Evolutionary conservation across 2,888 invertebrate genomes (phyloP), one percentile per base, ranked within the genome.

Genomic region (Brenthis daphne): DNA sequence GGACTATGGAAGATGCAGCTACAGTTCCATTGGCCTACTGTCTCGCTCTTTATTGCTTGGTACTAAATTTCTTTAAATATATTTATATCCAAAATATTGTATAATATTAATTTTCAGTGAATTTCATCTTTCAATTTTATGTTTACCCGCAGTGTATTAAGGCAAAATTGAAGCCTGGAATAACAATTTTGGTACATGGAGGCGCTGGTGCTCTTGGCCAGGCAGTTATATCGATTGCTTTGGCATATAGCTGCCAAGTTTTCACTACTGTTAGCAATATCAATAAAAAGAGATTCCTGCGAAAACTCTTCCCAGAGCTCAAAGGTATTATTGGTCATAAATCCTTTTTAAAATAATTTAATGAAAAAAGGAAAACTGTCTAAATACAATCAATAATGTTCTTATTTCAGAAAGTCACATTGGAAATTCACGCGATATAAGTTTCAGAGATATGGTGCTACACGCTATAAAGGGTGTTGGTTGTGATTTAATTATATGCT

Each of bases 21-120:
- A 95, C 96, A 0, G 94, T 96, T 0, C 97, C 97, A 0, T 94
- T 96, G 43, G 96, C 96, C 0, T 97, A 96, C 78, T 87, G 88
- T 43, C 92, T 95, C 0, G 94, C 94, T 0, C 93, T 84, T 65
- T 87, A 86, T 69, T 82, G 83, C 53, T 74, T 89, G 29, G 87
- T 88, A 70, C 80, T 80, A 33, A 14, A 2, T 13, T 53, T 20
- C 14, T 55, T 11, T 16, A 14, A 54, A 13, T 57, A 55, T 51
- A 37, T 8, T 43, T 58, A 29, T n/a, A 57, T 53, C 3, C 6
- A 3, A n/a, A 20, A 20, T 20, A 20, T 20, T 20, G 20, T 37
- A 51, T 37, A 16, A 57, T 57, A 1, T 57, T 37, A 50, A 51
- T 13, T 47, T 64, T 65, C 11, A n/a, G 14, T 43, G 12, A 20